Base-by-base conservation (phyloP, 2,113 vertebrate species). In the Toxotes chatareus region DNA sequence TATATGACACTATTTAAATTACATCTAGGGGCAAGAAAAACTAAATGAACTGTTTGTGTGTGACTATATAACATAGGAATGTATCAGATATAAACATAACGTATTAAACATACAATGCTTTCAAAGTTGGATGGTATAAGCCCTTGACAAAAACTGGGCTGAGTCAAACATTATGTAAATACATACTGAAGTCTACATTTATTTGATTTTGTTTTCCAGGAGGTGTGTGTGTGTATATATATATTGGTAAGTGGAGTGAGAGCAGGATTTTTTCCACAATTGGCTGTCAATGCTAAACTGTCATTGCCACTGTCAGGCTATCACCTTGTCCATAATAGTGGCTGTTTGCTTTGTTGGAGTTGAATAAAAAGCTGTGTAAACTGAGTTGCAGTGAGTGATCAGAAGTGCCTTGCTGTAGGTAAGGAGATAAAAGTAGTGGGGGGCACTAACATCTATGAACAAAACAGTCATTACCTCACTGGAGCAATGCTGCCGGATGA, bases 401-500 rank as follows among this genome's bases (percentile, higher is more conserved):
- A 51, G 16, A 53, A 53, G 36, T 46, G n/a, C 13, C 4, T 7
- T 34, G 27, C 19, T 87, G 47, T 40, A 55, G n/a, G 32, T 47
- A 11, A 69, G 23, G 21, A 61, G 17, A 46, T 46, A 62, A 75
- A 61, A 46, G 46, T 11, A 31, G 32, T 44, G 49, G 21, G 63
- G 53, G 46, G 27, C 34, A 74, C 36, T n/a, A 47, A 84, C 3
- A 1, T 65, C 49, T 23, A 11, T 62, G n/a, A 69, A 46, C 31
- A 60, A 65, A 67, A 77, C 47, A 62, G 23, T 32, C 34, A 60
- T 76, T 76, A 59, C 60, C 8, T 66, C 72, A 21, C 38, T 31
- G 36, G 62, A 27, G 36, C 27, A 53, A 31, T 60, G 57, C 8
- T 59, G 38, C 42, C 11, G 47, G 46, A 21, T 56, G 9, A 63